These are phyloP conservation scores for Sebastes trivittatus DNA, from an alignment of 2,797 vertebrate species.

Conservation along the genomic window DNA sequence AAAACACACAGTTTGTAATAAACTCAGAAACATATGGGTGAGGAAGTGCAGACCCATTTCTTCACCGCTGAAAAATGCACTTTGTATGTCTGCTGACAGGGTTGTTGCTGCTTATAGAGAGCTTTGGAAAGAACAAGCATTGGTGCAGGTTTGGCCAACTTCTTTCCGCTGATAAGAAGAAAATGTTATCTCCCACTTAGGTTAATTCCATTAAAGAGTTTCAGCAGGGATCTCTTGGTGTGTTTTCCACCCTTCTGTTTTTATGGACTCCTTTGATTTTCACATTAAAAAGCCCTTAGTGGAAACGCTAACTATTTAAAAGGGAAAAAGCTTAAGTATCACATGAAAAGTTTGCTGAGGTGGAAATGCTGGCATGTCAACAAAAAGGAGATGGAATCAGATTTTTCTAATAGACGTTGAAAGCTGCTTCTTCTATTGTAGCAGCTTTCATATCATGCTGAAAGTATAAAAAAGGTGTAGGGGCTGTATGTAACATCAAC, in stretches of 20 bases:
- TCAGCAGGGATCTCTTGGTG: background rate
- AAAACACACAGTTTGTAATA: constrained; percentile 36
- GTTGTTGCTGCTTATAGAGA: background rate
- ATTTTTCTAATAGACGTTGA: background rate
- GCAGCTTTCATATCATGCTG: background rate
- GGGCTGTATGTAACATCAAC: background rate
- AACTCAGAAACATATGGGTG: constrained; percentile 22
- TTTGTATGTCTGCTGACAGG: constrained; percentile 14
- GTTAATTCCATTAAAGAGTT: background rate
- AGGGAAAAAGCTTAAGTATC: background rate
- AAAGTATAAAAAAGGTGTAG: background rate
- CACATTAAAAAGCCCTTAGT: background rate
- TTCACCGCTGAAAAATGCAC: constrained; percentile 9
- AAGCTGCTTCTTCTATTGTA: background rate
- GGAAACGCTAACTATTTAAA: background rate
- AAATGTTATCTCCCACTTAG: background rate
- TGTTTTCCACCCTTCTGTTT: background rate
- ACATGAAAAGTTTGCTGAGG: background rate
- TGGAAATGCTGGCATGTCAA: background rate
- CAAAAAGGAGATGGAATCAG: background rate
- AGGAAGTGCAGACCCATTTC: constrained; percentile 6
- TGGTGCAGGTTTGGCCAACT: background rate
- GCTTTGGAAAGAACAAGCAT: background rate
- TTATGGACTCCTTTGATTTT: background rate
- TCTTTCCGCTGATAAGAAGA: background rate